These are phyloP conservation scores for Eufriesea mexicana DNA, from an alignment of 1,140 invertebrate species.

Conservation along the genomic window DNA sequence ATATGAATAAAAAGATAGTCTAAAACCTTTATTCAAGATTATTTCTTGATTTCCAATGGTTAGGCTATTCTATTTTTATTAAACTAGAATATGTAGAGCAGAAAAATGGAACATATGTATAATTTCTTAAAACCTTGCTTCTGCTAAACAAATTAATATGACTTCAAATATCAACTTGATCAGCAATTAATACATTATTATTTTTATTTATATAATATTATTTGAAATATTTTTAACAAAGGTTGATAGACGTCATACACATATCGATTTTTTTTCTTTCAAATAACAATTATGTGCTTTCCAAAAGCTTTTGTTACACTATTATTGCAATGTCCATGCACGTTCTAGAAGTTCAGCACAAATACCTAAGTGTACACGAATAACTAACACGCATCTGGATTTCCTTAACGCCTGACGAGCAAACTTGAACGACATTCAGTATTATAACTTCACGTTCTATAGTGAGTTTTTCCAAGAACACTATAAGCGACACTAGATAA, in stretches of 20 bases:
- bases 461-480: neutral
- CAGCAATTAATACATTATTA: conserved; percentile 32
- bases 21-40: neutral
- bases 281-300: neutral
- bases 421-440: conserved; percentile 37
- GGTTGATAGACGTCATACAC: conserved; percentile 19
- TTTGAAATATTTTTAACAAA: conserved; percentile 35
- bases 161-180: neutral
- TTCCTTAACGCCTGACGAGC: conserved; percentile 30
- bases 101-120: conserved; percentile 1
- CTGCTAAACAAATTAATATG: neutral
- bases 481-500: conserved; percentile 16
- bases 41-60: conserved; percentile 15
- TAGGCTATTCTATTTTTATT: conserved; percentile 35
- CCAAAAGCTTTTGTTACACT: conserved; percentile 1
- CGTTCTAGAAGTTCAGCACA: conserved; percentile 34
- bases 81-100: conserved; percentile 7
- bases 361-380: conserved; percentile 23
- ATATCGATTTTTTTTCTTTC: conserved; percentile 58
- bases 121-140: neutral
- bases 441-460: conserved; percentile 8
- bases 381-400: conserved; percentile 57
- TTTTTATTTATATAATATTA: conserved; percentile 65
- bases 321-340: neutral
- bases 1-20: neutral